Evolutionary conservation across 2,888 invertebrate genomes (phyloP).

Genomic region (Synergus japonicus): DNA sequence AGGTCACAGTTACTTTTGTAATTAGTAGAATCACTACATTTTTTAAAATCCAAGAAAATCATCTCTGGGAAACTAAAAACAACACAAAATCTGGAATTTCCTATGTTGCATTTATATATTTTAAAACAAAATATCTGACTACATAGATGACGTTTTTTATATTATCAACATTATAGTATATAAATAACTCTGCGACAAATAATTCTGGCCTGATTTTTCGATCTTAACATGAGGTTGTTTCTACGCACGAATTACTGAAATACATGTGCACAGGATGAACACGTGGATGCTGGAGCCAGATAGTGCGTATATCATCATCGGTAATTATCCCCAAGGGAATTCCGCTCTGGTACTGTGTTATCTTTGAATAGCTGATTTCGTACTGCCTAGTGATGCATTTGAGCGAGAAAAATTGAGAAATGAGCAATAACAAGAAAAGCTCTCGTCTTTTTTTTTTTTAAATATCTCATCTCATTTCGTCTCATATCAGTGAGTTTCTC

Average conservation of each 20-base stretch:
- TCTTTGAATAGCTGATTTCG: constrained; percentile 12
- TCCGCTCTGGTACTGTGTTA: constrained; percentile 18
- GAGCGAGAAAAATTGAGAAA: too few relatives aligned
- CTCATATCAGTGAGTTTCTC: too few relatives aligned
- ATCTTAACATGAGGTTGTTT: neutral
- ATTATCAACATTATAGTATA: neutral
- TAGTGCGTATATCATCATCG: constrained; percentile 15
- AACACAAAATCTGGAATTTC: too few relatives aligned
- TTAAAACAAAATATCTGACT: too few relatives aligned
- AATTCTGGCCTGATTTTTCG: neutral
- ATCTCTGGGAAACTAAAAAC: too few relatives aligned
- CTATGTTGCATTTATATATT: too few relatives aligned
- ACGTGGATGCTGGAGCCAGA: constrained; percentile 25
- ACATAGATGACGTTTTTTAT: neutral
- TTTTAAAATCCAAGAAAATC: neutral
- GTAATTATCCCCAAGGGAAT: constrained; percentile 30
- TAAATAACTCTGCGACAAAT: neutral
- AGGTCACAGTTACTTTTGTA: neutral
- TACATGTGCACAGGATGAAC: constrained; percentile 3
- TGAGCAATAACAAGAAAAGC: too few relatives aligned
- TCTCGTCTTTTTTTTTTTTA: too few relatives aligned
- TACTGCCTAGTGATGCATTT: too few relatives aligned
- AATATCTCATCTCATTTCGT: too few relatives aligned
- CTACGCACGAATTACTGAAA: constrained; percentile 18
- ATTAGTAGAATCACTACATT: neutral